Evolutionary conservation across 2,797 vertebrate genomes (phyloP).

Genomic region (Tenualosa ilisha): DNA sequence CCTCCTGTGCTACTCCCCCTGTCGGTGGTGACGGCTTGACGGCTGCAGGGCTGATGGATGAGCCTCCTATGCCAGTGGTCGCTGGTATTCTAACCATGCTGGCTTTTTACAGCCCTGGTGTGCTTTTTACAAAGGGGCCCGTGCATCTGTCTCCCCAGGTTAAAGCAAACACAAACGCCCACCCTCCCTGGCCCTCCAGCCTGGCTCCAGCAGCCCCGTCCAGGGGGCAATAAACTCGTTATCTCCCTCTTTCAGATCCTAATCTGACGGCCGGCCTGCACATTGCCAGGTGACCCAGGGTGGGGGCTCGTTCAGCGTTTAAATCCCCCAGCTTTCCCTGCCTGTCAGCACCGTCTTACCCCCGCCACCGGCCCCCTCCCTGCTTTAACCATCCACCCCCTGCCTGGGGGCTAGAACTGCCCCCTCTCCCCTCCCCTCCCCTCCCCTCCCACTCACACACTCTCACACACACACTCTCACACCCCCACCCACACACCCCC

Average conservation of each 20-base stretch:
- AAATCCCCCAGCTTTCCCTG: constrained; percentile 74
- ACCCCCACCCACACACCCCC: constrained; percentile 34
- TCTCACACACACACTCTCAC: constrained; percentile 18
- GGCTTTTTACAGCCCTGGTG: constrained; percentile 66
- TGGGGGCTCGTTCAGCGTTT: constrained; percentile 73
- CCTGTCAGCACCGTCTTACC: constrained; percentile 76
- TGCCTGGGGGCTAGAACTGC: constrained; percentile 61
- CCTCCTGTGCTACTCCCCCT: constrained; percentile 9
- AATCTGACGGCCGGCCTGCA: constrained; percentile 91
- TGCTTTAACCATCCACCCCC: constrained; percentile 48
- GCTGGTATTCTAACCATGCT: constrained; percentile 75
- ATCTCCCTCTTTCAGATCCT: constrained; percentile 94
- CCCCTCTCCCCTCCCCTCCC: constrained; percentile 57
- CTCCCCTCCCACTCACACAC: constrained; percentile 45
- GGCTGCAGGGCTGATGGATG: constrained; percentile 62
- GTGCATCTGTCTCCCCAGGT: constrained; percentile 79
- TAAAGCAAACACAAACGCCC: constrained; percentile 90
- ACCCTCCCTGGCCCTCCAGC: constrained; percentile 60
- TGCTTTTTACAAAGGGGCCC: constrained; percentile 62
- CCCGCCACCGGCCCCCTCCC: constrained; percentile 59
- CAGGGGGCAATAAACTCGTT: constrained; percentile 90
- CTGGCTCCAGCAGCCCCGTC: constrained; percentile 76
- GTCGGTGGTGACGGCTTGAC: constrained; percentile 15
- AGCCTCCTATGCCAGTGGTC: constrained; percentile 50
- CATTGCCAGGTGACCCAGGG: constrained; percentile 90